phyloP scores from a whole-genome alignment of 2,113 vertebrate species.

The Illadopsis cleaveri region DNA sequence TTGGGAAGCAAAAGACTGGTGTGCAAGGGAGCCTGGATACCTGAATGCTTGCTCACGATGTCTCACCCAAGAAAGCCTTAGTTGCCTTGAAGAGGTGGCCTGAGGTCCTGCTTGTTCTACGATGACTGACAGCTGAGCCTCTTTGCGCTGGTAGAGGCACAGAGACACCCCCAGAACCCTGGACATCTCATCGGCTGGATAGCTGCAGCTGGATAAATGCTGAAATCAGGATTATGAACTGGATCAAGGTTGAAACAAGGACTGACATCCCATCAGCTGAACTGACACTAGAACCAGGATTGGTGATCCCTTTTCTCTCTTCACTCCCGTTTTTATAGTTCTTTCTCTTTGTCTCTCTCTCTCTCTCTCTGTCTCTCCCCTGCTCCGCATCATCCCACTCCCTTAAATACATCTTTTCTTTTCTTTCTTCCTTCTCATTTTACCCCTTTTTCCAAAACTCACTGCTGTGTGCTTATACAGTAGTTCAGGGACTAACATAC shows the following conservation, averaged over 20 bases:
- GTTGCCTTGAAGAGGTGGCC: not conserved
- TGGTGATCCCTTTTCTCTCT: not conserved
- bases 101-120: not conserved
- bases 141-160: accelerated
- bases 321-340: not conserved
- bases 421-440: not conserved
- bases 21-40: not conserved
- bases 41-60: not conserved
- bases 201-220: accelerated
- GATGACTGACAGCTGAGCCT: not conserved
- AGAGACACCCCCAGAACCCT: not conserved
- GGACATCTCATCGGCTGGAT: accelerated
- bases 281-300: not conserved
- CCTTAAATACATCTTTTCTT: not conserved
- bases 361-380: not conserved
- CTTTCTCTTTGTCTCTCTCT: no score
- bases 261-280: not conserved
- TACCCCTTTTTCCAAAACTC: not conserved
- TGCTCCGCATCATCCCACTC: accelerated
- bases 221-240: not conserved
- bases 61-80: not conserved
- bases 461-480: not conserved
- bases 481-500: not conserved
- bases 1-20: not conserved
- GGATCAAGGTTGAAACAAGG: not conserved